Percentiles rank a stretch among this genome's conserved stretches.
These are phyloP conservation scores for Drosophila anomelani DNA, from an alignment of 2,888 invertebrate species.

Conservation along the genomic window DNA sequence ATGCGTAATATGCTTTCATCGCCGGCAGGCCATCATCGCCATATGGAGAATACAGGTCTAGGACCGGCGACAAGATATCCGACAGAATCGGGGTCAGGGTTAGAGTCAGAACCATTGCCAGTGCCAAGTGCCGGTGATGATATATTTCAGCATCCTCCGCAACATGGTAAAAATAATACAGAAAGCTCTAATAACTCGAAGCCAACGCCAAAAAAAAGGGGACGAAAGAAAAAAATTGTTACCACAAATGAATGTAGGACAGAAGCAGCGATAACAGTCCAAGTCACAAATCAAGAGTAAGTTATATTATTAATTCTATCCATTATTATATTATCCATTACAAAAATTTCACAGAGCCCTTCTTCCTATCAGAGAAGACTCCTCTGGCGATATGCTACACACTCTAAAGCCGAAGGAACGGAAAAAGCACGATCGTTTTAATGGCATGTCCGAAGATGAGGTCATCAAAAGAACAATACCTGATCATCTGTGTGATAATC, in stretches of 20 bases:
- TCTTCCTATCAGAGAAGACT: constrained; percentile 8
- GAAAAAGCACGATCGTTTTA: constrained; percentile 97
- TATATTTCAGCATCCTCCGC: constrained; percentile 18
- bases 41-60: constrained; percentile 11
- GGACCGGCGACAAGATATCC: constrained; percentile 31
- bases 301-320: constrained; percentile 2
- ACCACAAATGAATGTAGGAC: constrained; percentile 20
- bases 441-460: constrained; percentile 98
- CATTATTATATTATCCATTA: not conserved
- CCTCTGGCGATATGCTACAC: constrained; percentile 29
- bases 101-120: constrained; percentile 10
- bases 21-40: constrained; percentile 31
- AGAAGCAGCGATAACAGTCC: constrained; percentile 11
- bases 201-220: constrained; percentile 90
- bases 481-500: constrained; percentile 95
- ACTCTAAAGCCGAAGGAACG: constrained; percentile 88
- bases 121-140: constrained; percentile 22
- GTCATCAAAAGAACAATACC: constrained; percentile 96
- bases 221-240: constrained; percentile 92
- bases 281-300: constrained; percentile 51
- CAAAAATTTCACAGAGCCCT: not conserved
- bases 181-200: constrained; percentile 32
- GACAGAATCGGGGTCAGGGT: constrained; percentile 16
- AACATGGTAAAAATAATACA: constrained; percentile 7
- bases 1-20: constrained; percentile 73